Evolutionary conservation across 2,797 vertebrate species (phyloP), one percentile per base, ranked within the genome.

Genomic region (Aplochiton taeniatus): DNA sequence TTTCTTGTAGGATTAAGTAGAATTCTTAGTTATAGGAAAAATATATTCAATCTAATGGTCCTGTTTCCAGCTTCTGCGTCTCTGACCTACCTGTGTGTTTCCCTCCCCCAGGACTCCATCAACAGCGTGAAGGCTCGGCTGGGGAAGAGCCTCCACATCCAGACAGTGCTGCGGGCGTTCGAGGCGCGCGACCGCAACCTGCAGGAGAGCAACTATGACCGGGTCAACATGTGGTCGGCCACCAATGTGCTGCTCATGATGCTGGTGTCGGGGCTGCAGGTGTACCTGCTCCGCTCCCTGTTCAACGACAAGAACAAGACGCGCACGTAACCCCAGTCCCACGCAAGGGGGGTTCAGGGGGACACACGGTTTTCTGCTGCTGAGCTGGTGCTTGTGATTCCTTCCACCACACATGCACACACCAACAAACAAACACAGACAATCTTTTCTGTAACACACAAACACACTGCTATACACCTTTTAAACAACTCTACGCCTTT

Each of bases 161-260:
- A 98, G 89, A 96, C 92, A 0, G 56, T 97, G 68, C 92, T 98
- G 64, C 93, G 91, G 81, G 98, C 98, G 4, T 99, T 98, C 61
- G 98, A 99, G 86, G 97, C 97, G 68, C 95, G 97, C 0, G 98
- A 99, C 88, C 91, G 97, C 57, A 99, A 98, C 78, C 85, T 97
- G 71, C 97, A 99, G 85, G 96, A 99, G 89, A 98, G 95, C 84
- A 99, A 99, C 90, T 96, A 87, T 47, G 92, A 98, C 18, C 90
- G 95, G 64, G 98, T 99, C 65, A 99, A 97, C 87, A 88, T 97
- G 76, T 99, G 98, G 98, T 99, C 97, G 4, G 63, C 93, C 65
- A 79, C 95, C 76, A 98, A 95, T 85, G 76, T 99, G 69, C 46
- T 89, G 20, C 83, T 95, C 58, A 97, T 99, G 96, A 73, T 96